Evolutionary conservation across 37 sponge, comb jelly and placozoan genomes (phyloP).

Genomic region (Petrosia ficiformis): DNA sequence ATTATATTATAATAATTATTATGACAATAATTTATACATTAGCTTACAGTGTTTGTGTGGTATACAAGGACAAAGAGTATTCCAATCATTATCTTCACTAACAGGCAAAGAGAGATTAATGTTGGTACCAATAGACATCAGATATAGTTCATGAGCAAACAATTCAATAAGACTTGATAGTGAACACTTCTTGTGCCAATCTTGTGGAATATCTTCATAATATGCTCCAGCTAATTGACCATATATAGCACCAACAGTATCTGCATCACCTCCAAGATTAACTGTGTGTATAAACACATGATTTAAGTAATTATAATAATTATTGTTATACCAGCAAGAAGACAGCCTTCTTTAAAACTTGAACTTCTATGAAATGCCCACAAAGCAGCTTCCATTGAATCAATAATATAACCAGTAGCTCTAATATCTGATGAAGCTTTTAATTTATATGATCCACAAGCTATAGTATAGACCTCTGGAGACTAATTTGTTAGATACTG

Average conservation of each 20-base stretch:
- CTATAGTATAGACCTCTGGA: conserved; percentile 58
- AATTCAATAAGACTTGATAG: conserved; percentile 49
- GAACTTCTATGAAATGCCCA: conserved; percentile 81
- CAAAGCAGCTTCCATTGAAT: conserved; percentile 79
- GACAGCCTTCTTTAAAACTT: conserved; percentile 85
- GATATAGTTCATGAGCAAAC: conserved; percentile 67
- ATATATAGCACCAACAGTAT: conserved; percentile 89
- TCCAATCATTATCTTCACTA: too few relatives aligned
- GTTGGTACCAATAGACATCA: too few relatives aligned
- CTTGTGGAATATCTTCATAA: conserved; percentile 78
- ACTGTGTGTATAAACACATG: conserved; percentile 19
- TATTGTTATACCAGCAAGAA: conserved; percentile 46
- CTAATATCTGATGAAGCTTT: conserved; percentile 73
- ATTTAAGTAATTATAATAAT: background rate
- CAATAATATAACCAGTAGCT: conserved; percentile 73
- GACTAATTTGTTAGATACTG: too few relatives aligned
- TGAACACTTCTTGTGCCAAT: conserved; percentile 67
- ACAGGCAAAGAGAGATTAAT: too few relatives aligned
- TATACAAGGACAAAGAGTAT: too few relatives aligned
- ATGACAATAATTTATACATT: background rate
- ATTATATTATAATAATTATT: background rate
- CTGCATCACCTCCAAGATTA: conserved; percentile 84
- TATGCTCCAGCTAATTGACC: conserved; percentile 90
- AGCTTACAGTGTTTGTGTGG: background rate
- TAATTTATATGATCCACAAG: conserved; percentile 68